Evolutionary conservation across 23 tunicate species (phyloP).

Genomic region (Trididemnum nubilum): DNA sequence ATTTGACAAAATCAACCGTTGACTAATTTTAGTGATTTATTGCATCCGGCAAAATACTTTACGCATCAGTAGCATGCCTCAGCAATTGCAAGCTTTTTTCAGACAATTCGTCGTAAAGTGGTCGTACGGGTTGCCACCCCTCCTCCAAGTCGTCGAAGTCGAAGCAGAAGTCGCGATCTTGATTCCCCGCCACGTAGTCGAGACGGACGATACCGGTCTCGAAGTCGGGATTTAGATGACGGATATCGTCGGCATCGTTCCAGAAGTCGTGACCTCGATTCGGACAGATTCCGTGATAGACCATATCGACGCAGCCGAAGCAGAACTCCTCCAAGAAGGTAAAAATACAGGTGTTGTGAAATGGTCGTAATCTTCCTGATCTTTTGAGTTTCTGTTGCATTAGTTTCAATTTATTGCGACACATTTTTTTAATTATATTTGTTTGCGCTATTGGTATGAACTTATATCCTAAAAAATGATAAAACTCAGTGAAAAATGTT

Average conservation of each 20-base stretch:
- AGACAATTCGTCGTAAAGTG: constrained; percentile 73
- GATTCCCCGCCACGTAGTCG: constrained; percentile 58
- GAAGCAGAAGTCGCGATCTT: constrained; percentile 82
- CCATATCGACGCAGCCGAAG: constrained; percentile 76
- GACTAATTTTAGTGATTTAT: no score
- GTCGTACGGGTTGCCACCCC: constrained; percentile 60
- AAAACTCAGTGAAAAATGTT: no score
- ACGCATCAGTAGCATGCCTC: no score
- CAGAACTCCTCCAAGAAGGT: constrained; percentile 75
- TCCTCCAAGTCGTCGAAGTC: constrained; percentile 67
- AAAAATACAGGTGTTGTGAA: not conserved
- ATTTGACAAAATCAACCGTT: no score
- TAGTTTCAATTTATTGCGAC: no score
- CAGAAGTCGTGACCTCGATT: constrained; percentile 66
- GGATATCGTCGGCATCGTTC: constrained; percentile 44
- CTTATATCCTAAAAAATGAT: no score
- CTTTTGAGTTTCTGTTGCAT: no score
- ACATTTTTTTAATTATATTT: no score
- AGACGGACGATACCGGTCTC: constrained; percentile 35
- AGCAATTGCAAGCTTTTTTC: no score
- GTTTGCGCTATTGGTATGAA: no score
- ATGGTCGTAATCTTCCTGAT: no score
- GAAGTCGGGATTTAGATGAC: constrained; percentile 21
- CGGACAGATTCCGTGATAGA: constrained; percentile 2
- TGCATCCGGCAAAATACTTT: no score